Evolutionary conservation across 2,888 invertebrate genomes (phyloP), one percentile per base, ranked within the genome.

Genomic region (Sesia bembeciformis): DNA sequence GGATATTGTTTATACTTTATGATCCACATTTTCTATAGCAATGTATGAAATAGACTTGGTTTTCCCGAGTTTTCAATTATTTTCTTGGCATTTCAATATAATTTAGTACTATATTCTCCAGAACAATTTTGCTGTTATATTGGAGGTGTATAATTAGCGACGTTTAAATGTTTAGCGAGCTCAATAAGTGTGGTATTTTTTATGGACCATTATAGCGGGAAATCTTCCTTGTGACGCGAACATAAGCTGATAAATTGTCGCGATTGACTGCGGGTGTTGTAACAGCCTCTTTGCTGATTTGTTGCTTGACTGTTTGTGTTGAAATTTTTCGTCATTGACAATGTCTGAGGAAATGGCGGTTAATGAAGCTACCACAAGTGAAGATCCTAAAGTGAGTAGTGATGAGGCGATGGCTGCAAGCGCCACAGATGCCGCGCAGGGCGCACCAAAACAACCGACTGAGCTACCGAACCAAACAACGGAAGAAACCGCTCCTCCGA

Each of bases 261-360:
- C 72, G 71, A 72, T 6, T 39, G 67, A 66, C 71, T 72, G 67
- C 68, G 68, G 67, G 80, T 81, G 75, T 79, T 74, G 74, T 76
- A 78, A 79, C 72, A 74, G 67, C 69, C 76, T 81, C 84, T 81
- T 84, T 78, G 76, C 76, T 72, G 74, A 72, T 78, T 72, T 77
- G 76, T 60, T 63, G 68, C 74, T 76, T 82, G 77, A 77, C 79
- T 69, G 68, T 71, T 73, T 68, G 66, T 72, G 69, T 68, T 74
- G 74, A 72, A 77, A 69, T 76, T 78, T 68, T 56, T 74, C 76
- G 65, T 70, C 76, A 74, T 82, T 81, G 81, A 86, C 84, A 82
- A 88, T 88, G 88, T 88, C 88, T 60, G 86, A 86, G 62, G 84
- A 87, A 86, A 87, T 88, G 84, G 87, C 86, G 80, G 77, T 84